Percentiles rank a stretch among this genome's conserved stretches.
Conservation (phyloP, 2,797 vertebrate species). For the Myoxocephalus aenaeus region DNA sequence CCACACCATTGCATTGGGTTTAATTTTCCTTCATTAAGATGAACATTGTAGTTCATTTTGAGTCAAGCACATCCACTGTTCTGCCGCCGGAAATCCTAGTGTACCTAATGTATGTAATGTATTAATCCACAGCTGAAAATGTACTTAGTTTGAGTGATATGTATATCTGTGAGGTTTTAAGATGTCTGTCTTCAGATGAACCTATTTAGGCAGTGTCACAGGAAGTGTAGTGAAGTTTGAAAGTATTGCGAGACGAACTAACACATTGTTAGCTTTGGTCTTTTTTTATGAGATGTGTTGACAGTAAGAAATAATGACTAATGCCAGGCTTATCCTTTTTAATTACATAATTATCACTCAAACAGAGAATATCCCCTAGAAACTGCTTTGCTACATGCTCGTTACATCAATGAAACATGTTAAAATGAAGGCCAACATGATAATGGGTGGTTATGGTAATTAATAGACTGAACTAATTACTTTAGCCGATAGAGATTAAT, state of each 20-base stretch:
- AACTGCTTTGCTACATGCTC: slow-evolving; percentile 64
- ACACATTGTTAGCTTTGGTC: slow-evolving; percentile 4
- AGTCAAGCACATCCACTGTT: not conserved
- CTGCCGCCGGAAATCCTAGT: not conserved
- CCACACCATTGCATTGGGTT: not conserved
- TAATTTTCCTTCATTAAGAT: not conserved
- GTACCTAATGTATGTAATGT: not conserved
- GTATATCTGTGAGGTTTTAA: not conserved
- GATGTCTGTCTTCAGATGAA: not conserved
- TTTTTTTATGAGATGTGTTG: slow-evolving; percentile 31
- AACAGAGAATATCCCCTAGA: slow-evolving; percentile 51
- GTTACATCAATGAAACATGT: slow-evolving; percentile 75
- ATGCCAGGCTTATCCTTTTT: slow-evolving; percentile 47
- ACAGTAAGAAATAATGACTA: slow-evolving; percentile 39
- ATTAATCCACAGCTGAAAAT: not conserved
- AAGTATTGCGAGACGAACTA: not conserved
- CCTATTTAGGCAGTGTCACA: not conserved
- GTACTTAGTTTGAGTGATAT: not conserved
- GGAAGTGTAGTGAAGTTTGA: not conserved
- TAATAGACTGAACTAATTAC: slow-evolving; percentile 84
- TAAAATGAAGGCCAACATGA: slow-evolving; percentile 75
- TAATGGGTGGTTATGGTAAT: slow-evolving; percentile 81
- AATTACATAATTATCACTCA: slow-evolving; percentile 64
- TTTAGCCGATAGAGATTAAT: slow-evolving; percentile 75
- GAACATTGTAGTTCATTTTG: not conserved